A percentile compares a stretch with the other conserved stretches of the same genome.
Conservation (phyloP, 2,797 vertebrate species). For the Cossypha polioptera region DNA sequence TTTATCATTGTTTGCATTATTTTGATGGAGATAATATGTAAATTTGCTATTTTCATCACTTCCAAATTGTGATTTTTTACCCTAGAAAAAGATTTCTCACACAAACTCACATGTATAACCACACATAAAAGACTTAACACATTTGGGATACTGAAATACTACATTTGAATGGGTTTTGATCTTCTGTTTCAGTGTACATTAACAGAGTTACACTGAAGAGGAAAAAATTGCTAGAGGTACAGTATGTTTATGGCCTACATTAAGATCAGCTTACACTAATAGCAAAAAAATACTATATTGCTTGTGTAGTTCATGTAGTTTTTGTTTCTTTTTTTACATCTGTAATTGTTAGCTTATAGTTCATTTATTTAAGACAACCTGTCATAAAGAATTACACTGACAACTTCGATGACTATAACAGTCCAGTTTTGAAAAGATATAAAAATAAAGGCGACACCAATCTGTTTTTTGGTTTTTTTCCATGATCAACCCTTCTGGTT, state of each 20-base stretch:
- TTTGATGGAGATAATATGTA: neutral
- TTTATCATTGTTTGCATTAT: neutral
- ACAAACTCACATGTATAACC: neutral
- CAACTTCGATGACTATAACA: neutral
- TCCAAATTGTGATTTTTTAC: neutral
- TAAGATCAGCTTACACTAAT: neutral
- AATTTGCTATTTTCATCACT: neutral
- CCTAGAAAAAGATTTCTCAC: neutral
- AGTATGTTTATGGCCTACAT: neutral
- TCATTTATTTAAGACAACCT: neutral
- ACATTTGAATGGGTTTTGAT: neutral
- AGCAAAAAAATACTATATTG: neutral
- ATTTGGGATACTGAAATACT: neutral
- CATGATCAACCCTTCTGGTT: neutral
- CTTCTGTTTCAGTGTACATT: neutral
- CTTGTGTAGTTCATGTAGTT: neutral
- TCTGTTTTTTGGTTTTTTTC: neutral
- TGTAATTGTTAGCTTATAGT: neutral
- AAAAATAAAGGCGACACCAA: neutral
- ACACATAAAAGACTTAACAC: neutral
- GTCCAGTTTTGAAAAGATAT: neutral
- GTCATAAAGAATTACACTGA: neutral
- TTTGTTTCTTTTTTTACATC: neutral
- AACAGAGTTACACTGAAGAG: neutral
- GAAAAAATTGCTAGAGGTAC: neutral